These are phyloP conservation scores for Tetragnatha montana DNA, from an alignment of 2,888 invertebrate species.

Conservation along the genomic window DNA sequence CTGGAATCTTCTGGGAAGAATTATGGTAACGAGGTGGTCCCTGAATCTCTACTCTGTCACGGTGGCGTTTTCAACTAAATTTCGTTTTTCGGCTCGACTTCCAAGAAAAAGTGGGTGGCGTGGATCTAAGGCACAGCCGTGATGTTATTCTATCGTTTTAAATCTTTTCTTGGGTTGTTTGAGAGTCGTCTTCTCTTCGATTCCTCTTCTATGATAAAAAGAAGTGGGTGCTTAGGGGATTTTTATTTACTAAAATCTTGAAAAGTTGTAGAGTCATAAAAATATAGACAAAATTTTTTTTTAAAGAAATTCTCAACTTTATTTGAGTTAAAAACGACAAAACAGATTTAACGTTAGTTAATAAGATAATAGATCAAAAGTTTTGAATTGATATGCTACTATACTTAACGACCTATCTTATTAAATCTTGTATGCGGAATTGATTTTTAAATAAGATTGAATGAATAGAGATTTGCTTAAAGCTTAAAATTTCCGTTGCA, in stretches of 20 bases:
- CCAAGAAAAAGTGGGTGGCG: slow-evolving; percentile 4
- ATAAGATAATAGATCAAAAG: too few species aligned
- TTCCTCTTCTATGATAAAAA: background rate
- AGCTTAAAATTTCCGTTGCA: too few species aligned
- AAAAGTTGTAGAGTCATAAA: background rate
- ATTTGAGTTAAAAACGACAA: too few species aligned
- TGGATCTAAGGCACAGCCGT: background rate
- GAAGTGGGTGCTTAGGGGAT: background rate
- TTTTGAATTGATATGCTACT: too few species aligned
- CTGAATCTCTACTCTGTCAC: slow-evolving; percentile 43
- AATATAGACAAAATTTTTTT: background rate
- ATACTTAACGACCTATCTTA: too few species aligned
- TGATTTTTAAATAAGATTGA: too few species aligned
- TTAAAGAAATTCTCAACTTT: too few species aligned
- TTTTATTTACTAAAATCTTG: background rate
- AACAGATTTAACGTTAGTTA: too few species aligned
- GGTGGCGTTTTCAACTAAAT: slow-evolving; percentile 45
- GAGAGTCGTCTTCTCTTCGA: background rate
- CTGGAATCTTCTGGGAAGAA: slow-evolving; percentile 39
- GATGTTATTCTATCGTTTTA: background rate
- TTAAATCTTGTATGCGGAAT: too few species aligned
- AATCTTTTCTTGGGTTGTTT: slow-evolving; percentile 1
- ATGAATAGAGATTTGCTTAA: too few species aligned
- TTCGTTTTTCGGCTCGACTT: slow-evolving; percentile 30
- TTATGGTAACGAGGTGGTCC: slow-evolving; percentile 53